These are phyloP conservation scores for Channallabes apus DNA, from an alignment of 2,797 vertebrate species.

Conservation along the genomic window DNA sequence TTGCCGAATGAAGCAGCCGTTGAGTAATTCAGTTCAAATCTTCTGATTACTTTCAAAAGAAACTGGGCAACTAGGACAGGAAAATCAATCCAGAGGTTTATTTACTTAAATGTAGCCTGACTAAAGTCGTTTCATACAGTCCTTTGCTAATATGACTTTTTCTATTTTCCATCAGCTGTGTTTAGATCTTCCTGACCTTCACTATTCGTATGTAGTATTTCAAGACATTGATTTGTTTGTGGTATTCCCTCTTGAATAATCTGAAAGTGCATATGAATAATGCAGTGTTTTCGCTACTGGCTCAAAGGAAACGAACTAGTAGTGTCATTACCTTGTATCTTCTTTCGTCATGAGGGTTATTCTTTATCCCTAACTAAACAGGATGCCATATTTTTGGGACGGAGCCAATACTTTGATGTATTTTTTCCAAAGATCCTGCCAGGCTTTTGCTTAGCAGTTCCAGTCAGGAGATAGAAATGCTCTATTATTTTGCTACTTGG, in stretches of 20 bases:
- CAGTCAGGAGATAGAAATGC: conserved; percentile 13
- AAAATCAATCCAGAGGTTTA: conserved; percentile 65
- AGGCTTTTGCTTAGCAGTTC: conserved; percentile 12
- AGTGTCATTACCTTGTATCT: conserved; percentile 60
- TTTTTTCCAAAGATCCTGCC: conserved; percentile 13
- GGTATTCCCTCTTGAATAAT: conserved; percentile 65
- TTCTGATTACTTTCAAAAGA: conserved; percentile 69
- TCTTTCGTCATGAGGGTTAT: conserved; percentile 60
- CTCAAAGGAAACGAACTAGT: conserved; percentile 69
- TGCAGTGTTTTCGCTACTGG: conserved; percentile 59
- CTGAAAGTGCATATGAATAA: conserved; percentile 48
- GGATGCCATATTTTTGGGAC: conserved; percentile 57
- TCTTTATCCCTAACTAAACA: conserved; percentile 61
- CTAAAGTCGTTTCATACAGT: conserved; percentile 59
- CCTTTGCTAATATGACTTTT: conserved; percentile 61
- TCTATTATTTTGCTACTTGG: conserved; percentile 9
- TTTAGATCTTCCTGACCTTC: conserved; percentile 60
- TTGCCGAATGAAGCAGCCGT: conserved; percentile 55
- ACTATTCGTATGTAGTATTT: conserved; percentile 62
- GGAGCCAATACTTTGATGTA: conserved; percentile 46
- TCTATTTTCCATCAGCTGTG: conserved; percentile 53
- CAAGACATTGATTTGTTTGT: conserved; percentile 62
- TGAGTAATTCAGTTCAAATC: conserved; percentile 67
- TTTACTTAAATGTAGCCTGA: conserved; percentile 67
- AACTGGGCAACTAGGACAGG: conserved; percentile 54